These are phyloP conservation scores for Drosophila kanapiae DNA, from an alignment of 1,140 invertebrate genomes.

Conservation along the genomic window DNA sequence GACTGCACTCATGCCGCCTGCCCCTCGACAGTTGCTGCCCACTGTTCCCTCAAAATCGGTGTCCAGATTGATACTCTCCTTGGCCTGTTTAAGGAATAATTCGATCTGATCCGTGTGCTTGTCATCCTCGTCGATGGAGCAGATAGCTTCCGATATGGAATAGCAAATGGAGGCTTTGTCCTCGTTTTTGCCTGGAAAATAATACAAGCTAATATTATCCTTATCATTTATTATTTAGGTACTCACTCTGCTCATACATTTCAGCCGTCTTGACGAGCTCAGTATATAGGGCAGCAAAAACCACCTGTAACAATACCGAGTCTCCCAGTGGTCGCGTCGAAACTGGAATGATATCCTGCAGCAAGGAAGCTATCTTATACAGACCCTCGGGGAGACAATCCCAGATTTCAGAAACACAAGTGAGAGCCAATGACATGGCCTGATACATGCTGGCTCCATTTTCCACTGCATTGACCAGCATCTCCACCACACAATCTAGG, in stretches of 20 bases:
- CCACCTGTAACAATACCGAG: conserved; percentile 89
- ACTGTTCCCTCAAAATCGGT: conserved; percentile 58
- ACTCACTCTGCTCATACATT: conserved; percentile 83
- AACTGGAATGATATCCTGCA: conserved; percentile 89
- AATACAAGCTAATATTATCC: background rate
- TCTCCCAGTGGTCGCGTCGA: conserved; percentile 88
- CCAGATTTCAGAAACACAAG: conserved; percentile 88
- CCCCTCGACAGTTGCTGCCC: conserved; percentile 36
- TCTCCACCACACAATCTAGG: conserved; percentile 88
- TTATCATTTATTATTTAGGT: background rate
- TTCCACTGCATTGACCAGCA: conserved; percentile 88
- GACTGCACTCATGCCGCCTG: conserved; percentile 72
- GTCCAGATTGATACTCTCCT: conserved; percentile 84
- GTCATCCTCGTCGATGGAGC: conserved; percentile 91
- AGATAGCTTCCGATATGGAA: conserved; percentile 90
- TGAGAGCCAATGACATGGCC: conserved; percentile 90
- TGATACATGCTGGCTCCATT: conserved; percentile 91
- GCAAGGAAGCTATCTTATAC: conserved; percentile 86
- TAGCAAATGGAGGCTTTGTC: conserved; percentile 84
- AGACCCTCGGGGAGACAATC: conserved; percentile 88
- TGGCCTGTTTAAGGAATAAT: conserved; percentile 87
- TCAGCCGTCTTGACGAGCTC: conserved; percentile 86
- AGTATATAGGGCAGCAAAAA: conserved; percentile 87
- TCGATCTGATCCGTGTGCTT: conserved; percentile 90
- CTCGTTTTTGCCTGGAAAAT: conserved; percentile 48